Evolutionary conservation across 2,888 invertebrate species (phyloP).

Genomic region (Nephrotoma guestfalica): DNA sequence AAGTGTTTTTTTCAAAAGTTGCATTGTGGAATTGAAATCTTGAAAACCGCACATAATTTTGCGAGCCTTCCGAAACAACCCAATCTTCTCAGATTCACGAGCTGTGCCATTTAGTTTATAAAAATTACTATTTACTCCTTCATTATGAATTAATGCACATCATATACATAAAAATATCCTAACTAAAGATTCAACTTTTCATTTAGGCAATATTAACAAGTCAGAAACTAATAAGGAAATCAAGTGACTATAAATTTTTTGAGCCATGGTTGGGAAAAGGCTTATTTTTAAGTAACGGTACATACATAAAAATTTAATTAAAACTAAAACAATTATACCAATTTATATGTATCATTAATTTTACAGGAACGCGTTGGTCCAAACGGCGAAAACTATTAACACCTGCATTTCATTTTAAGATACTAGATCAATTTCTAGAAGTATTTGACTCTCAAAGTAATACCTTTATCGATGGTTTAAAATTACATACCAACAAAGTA

Average conservation of each 20-base stretch:
- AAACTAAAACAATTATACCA: background rate
- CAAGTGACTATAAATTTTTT: constrained; percentile 20
- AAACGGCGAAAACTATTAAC: constrained; percentile 57
- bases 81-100: no score
- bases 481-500: constrained; percentile 32
- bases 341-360: background rate
- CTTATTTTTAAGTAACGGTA: constrained; percentile 25
- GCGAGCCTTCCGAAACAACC: no score
- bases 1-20: no score
- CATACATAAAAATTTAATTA: constrained; percentile 15
- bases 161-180: no score
- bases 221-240: constrained; percentile 16
- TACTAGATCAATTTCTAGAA: constrained; percentile 55
- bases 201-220: constrained; percentile 6
- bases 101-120: no score
- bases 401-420: constrained; percentile 67
- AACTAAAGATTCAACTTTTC: background rate
- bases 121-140: no score
- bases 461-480: constrained; percentile 33
- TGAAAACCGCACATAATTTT: no score
- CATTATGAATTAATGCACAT: no score
- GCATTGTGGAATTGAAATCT: no score
- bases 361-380: constrained; percentile 38
- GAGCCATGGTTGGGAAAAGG: constrained; percentile 28
- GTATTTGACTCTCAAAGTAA: constrained; percentile 52